These are phyloP conservation scores for Emydocephalus ijimae DNA, from an alignment of 2,113 vertebrate species.

Conservation along the genomic window DNA sequence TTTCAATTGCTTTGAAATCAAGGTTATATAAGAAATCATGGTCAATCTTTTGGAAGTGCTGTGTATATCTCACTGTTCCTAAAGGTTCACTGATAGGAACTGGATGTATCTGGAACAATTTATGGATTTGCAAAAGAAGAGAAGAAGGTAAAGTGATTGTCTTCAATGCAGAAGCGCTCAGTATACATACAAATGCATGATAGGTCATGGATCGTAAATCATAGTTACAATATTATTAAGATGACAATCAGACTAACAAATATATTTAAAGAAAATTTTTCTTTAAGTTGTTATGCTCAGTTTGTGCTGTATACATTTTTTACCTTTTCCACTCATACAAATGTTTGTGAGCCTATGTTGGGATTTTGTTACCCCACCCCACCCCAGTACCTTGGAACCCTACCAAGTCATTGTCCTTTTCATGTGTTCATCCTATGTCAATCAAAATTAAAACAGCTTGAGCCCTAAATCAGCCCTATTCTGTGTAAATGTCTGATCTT, in stretches of 20 bases:
- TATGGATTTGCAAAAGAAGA: constrained; percentile 29
- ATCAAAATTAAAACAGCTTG: neutral
- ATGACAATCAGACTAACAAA: neutral
- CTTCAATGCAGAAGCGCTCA: neutral
- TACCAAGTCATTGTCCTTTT: neutral
- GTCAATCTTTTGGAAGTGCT: constrained; percentile 2
- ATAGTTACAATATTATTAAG: neutral
- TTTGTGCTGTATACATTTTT: neutral
- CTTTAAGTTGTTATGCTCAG: neutral
- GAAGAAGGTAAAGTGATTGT: constrained; percentile 22
- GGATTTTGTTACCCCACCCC: neutral
- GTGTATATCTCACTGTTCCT: neutral
- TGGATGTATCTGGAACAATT: neutral
- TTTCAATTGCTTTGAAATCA: neutral
- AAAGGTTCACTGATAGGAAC: neutral
- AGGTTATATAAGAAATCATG: constrained; percentile 5
- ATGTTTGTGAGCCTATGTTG: neutral
- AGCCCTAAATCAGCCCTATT: neutral
- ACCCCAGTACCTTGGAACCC: neutral
- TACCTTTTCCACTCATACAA: neutral
- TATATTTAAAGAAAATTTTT: neutral
- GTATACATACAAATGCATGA: neutral
- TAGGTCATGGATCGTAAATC: neutral
- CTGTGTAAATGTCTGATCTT: neutral
- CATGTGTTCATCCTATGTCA: neutral